Percentiles rank a stretch among this genome's conserved stretches.
Evolutionary conservation across 2,113 vertebrate genomes (phyloP).

Genomic region (Micronycteris hirsuta): DNA sequence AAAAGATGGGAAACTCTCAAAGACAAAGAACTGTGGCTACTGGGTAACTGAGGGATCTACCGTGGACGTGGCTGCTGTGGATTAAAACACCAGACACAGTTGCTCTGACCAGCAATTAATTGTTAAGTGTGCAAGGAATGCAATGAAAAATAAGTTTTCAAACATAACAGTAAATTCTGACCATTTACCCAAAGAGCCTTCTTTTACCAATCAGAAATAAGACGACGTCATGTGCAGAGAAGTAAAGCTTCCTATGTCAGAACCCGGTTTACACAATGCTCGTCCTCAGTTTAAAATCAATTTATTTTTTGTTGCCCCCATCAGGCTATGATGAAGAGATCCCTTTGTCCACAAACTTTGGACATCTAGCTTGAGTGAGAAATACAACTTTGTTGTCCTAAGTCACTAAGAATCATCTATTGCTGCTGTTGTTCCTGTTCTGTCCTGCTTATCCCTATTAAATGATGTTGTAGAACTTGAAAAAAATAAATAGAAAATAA

Average conservation of each 20-base stretch:
- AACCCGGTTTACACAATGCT: neutral
- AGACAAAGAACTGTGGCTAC: neutral
- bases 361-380: no score
- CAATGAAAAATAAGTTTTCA: conserved; percentile 9
- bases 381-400: no score
- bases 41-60: neutral
- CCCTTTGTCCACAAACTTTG: no score
- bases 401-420: no score
- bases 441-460: no score
- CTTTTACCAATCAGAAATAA: neutral
- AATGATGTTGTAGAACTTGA: no score
- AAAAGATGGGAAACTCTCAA: neutral
- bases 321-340: no score
- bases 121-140: neutral
- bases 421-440: no score
- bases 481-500: neutral
- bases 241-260: neutral
- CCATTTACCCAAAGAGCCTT: neutral
- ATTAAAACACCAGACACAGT: neutral
- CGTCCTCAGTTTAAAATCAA: neutral
- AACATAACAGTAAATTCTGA: neutral
- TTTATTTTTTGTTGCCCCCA: neutral
- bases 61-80: neutral
- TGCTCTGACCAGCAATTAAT: neutral
- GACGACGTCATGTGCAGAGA: neutral